Conservation (phyloP, 2,113 vertebrate species). For the Sterrhoptilus dennistouni region DNA sequence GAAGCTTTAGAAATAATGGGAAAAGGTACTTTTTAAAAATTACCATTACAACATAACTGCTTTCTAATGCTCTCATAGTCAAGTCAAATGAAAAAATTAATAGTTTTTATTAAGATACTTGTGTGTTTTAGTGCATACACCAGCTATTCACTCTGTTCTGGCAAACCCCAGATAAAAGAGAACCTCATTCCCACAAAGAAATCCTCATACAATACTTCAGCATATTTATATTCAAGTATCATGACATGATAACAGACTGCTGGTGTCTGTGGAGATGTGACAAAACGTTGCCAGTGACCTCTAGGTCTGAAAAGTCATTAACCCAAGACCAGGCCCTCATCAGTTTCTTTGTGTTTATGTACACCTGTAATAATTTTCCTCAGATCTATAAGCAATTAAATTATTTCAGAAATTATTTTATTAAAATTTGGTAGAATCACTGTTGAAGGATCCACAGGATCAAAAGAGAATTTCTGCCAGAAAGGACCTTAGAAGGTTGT, state of each 20-base stretch:
- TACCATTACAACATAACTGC: not conserved
- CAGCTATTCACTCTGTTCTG: not conserved
- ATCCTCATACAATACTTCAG: not conserved
- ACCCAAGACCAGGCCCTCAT: not conserved
- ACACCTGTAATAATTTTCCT: not conserved
- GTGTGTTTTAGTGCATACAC: not conserved
- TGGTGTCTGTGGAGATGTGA: not conserved
- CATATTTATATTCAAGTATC: not conserved
- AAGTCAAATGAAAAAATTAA: not conserved
- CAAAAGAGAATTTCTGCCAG: not conserved
- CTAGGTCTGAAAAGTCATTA: not conserved
- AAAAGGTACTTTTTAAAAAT: fast-evolving
- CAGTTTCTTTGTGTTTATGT: not conserved
- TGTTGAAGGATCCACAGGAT: not conserved
- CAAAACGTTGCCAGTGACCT: not conserved
- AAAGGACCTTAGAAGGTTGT: not conserved
- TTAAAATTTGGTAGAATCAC: not conserved
- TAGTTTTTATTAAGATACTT: not conserved
- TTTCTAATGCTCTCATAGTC: not conserved
- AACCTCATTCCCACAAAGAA: not conserved
- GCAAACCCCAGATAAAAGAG: not conserved
- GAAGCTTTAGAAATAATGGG: not conserved
- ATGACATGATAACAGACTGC: not conserved
- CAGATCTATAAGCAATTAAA: not conserved
- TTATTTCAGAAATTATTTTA: not conserved